These are phyloP conservation scores for Xenotilapia leptura DNA, from an alignment of 2,113 vertebrate genomes.

Conservation along the genomic window DNA sequence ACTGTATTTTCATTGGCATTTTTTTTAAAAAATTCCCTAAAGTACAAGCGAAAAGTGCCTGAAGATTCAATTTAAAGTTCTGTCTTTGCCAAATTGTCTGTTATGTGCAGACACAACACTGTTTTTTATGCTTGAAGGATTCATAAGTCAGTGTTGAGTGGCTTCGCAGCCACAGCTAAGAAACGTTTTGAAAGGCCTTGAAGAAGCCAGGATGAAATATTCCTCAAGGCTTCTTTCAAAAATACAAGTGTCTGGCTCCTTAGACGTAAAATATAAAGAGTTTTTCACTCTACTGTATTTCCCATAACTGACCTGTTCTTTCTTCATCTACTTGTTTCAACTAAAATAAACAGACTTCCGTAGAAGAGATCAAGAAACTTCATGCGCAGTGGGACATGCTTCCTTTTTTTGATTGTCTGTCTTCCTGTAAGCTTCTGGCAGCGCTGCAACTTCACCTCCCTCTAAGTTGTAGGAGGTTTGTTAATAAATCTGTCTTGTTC, in stretches of 20 bases:
- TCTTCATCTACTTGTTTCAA: background rate
- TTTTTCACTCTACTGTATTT: background rate
- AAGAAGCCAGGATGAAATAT: background rate
- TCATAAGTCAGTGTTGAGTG: background rate
- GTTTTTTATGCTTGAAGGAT: background rate
- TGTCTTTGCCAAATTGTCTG: background rate
- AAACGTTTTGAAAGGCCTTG: accelerated
- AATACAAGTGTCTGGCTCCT: background rate
- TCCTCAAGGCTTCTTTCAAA: background rate
- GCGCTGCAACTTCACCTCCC: background rate
- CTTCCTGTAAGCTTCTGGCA: background rate
- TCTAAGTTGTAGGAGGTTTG: background rate
- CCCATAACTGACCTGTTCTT: background rate
- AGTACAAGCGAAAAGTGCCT: background rate
- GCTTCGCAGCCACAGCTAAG: background rate
- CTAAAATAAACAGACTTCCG: background rate
- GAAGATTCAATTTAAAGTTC: background rate
- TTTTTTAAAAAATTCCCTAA: background rate
- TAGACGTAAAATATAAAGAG: background rate
- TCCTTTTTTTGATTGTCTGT: background rate
- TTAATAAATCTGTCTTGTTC: background rate
- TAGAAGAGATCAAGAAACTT: background rate
- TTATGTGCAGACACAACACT: background rate
- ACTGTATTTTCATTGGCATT: background rate
- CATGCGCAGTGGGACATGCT: background rate